Conservation (phyloP, 30 jellyfish, hydroid and myxozoan genomes). For the Chrysaora quinquecirrha region DNA sequence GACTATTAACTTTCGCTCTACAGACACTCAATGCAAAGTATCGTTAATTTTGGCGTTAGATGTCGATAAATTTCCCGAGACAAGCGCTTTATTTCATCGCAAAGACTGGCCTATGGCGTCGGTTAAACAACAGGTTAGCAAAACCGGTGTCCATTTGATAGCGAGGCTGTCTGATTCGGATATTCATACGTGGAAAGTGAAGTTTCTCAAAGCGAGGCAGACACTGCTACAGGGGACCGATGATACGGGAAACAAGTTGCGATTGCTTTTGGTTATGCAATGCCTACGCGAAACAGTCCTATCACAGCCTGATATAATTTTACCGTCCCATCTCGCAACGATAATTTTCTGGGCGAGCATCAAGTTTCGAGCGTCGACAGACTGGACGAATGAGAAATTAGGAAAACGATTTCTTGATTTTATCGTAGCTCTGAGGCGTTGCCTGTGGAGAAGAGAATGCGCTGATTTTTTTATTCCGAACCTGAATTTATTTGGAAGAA, state of each 20-base stretch:
- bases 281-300: conserved; percentile 70
- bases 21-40: conserved; percentile 50
- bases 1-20: conserved; percentile 51
- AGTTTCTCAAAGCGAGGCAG: conserved; percentile 77
- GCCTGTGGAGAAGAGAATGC: conserved; percentile 81
- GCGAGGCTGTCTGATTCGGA: conserved; percentile 51
- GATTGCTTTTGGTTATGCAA: conserved; percentile 78
- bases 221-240: conserved; percentile 70
- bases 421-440: conserved; percentile 79
- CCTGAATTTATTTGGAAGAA: conserved; percentile 58
- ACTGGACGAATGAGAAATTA: conserved; percentile 69
- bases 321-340: conserved; percentile 83
- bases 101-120: conserved; percentile 82
- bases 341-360: conserved; percentile 83
- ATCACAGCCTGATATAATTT: conserved; percentile 66
- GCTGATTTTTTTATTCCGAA: conserved; percentile 83
- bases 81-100: conserved; percentile 18
- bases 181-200: conserved; percentile 85
- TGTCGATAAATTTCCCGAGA: conserved; percentile 62
- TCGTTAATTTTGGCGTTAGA: conserved; percentile 69
- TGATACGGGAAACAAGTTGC: conserved; percentile 61
- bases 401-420: conserved; percentile 87
- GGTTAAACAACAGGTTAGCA: conserved; percentile 39
- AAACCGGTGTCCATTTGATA: conserved; percentile 81
- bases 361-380: conserved; percentile 64